Evolutionary conservation across 2,113 vertebrate species (phyloP), one percentile per base, ranked within the genome.

Genomic region (Orcinus orca): DNA sequence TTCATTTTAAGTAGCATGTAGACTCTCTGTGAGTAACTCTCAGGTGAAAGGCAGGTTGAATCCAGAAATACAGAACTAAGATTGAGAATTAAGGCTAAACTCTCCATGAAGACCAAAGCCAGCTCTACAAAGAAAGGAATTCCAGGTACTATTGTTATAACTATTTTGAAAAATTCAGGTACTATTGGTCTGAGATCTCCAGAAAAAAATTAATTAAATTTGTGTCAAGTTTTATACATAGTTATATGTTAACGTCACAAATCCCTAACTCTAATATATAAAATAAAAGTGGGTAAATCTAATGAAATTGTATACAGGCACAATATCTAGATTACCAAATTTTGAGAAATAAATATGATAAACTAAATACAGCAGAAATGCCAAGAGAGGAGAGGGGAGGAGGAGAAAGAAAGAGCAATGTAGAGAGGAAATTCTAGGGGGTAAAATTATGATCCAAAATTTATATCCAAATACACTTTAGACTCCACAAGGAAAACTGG

Each of bases 281-380:
- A 94, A 85, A 84, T 93, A 91, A 74, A 95, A 92, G 70, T 65
- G 25, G 33, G 83, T 12, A 96, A 50, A 80, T 63, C 36, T 47
- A 53, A 67, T 76, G n/a, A 95, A 95, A 83, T 60, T 83, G 1
- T 12, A 60, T 33, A 25, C 0, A 47, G 21, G 12, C 18, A 80
- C 14, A 74, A 20, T 94, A 96, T 25, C 44, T 38, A 79, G 31
- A 89, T 85, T 5, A 83, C 38, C 50, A 96, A 93, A 70, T 68
- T 11, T 11, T 92, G 29, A 82, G 41, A 90, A 65, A 63, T 68
- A 50, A 74, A 53, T n/a, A 93, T 80, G 47, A 13, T 67, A 84
- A 87, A 58, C 29, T 44, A 67, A 97, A 62, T 60, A 62, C 2
- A 88, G 31, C 53, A 95, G 31, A 97, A 96, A 94, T 86, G 7